Percentiles rank a stretch among this genome's conserved stretches.
Conservation (phyloP, 2,797 vertebrate genomes). For the Xerus rutilus region DNA sequence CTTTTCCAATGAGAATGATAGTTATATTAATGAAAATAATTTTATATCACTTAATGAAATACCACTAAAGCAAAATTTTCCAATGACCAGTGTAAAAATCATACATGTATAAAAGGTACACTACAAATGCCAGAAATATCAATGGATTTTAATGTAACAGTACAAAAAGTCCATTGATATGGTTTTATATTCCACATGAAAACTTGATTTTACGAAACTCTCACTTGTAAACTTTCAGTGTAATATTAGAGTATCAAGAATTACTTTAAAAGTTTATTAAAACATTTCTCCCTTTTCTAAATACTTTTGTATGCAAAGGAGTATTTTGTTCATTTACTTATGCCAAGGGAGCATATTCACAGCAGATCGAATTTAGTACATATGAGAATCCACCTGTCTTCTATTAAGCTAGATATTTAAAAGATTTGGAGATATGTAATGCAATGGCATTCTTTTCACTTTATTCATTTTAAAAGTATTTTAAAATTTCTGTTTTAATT, state of each 20-base stretch:
- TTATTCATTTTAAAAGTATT: background rate
- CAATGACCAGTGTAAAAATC: background rate
- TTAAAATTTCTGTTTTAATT: background rate
- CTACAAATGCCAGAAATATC: background rate
- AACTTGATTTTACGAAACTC: background rate
- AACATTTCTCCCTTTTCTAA: background rate
- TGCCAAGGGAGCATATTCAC: background rate
- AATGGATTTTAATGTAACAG: constrained; percentile 10
- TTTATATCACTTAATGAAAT: constrained; percentile 26
- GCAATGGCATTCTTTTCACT: background rate
- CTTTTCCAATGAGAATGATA: background rate
- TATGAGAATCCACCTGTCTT: background rate
- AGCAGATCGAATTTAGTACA: background rate
- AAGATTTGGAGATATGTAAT: background rate
- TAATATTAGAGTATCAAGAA: background rate
- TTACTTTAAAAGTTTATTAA: background rate
- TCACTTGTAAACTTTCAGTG: background rate
- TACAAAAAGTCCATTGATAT: background rate
- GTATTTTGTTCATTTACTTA: background rate
- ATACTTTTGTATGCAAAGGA: background rate
- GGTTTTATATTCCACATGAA: background rate
- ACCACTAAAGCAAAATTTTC: background rate
- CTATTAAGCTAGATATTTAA: background rate
- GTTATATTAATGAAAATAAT: background rate
- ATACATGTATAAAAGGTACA: background rate